These are phyloP conservation scores for Ericerus pela DNA, from an alignment of 1,140 invertebrate genomes.

Conservation along the genomic window DNA sequence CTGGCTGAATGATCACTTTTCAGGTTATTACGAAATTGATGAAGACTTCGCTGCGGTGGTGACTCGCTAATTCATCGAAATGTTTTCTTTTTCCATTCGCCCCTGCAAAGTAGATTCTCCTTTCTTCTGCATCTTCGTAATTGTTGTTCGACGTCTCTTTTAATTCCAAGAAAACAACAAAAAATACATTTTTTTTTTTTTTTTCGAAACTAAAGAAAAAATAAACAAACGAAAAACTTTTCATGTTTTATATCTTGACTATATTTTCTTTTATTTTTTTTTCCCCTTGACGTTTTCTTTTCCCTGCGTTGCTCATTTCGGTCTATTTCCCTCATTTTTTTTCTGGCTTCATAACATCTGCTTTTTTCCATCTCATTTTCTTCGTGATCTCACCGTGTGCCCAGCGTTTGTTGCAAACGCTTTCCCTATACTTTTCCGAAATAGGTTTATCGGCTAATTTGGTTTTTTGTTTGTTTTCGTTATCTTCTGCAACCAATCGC, in stretches of 20 bases:
- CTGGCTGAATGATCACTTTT: no score
- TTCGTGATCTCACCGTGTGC: neutral
- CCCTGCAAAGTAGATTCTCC: no score
- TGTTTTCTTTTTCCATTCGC: no score
- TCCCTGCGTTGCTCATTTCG: no score
- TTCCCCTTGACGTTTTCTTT: neutral
- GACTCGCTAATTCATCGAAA: no score
- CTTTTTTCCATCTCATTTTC: neutral
- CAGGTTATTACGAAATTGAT: no score
- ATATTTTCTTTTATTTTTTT: neutral
- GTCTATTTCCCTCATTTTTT: no score
- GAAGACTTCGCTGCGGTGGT: no score
- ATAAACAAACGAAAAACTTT: neutral
- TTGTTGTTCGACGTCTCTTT: no score
- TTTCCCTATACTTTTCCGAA: neutral
- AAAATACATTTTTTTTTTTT: neutral
- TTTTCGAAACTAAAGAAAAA: neutral
- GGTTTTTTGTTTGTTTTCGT: neutral
- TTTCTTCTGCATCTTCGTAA: no score
- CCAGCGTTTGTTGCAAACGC: neutral
- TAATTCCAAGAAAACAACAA: neutral
- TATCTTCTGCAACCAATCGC: neutral
- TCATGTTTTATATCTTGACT: neutral
- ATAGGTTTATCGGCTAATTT: neutral
- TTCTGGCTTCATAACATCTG: neutral